Base-by-base conservation (phyloP, 2,113 vertebrate genomes). In the Psophia crepitans region DNA sequence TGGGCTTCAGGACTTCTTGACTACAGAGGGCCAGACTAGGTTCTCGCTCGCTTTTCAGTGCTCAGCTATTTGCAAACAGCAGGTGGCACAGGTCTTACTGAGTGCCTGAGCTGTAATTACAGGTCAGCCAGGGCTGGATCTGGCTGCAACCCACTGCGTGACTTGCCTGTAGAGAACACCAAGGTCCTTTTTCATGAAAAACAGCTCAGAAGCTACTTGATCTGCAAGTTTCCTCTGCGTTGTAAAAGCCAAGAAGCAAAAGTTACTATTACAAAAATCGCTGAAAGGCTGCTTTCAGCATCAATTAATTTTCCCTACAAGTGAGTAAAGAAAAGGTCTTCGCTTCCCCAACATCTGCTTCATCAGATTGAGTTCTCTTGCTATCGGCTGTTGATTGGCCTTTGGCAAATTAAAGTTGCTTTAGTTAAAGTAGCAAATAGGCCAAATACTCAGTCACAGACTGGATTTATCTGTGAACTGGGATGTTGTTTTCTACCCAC, bases 261-360 rank as follows among this genome's bases (percentile, higher is more conserved):
- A 92, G 48, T 90, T 76, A 21, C 19, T 48, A 21, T 71, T 51
- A 64, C 12, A 65, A 89, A 84, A 96, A 92, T 18, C 1, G 73
- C 89, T 82, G 54, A 94, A 92, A 94, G 65, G 46, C 70, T 91
- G 49, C 57, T 96, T 97, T 83, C 14, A 14, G 77, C 80, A 85
- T 92, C 77, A 87, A 71, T 90, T 87, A 66, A 65, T 95, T 95
- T 97, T 89, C 65, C 46, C 46, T 85, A 2, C 65, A 46, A 94
- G 69, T 73, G 44, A 84, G 41, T 73, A 82, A 95, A 89, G 77
- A 85, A 96, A 94, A 96, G 26, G 63, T 89, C 80, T 95, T 92
- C 65, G 30, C 22, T 65, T 93, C 76, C 58, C 58, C 51, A 92
- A 61, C 81, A 93, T 94, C 89, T 95, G 94, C 66, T 95, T 93